phyloP scores from a whole-genome alignment of 2,888 invertebrate genomes.

The Nemoura dubitans region DNA sequence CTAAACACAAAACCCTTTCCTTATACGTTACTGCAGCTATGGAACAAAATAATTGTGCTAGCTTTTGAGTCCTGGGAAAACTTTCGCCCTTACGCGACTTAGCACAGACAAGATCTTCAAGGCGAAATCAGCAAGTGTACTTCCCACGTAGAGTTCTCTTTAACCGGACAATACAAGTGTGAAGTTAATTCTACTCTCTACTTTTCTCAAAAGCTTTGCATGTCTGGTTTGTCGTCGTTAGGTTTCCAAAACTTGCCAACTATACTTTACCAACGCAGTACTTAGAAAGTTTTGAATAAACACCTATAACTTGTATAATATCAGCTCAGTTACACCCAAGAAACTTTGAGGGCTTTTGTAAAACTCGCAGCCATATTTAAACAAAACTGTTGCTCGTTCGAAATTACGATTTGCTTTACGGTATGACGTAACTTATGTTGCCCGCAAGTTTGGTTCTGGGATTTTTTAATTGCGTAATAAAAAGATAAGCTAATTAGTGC shows the following conservation, averaged over 20 bases:
- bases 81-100: not conserved
- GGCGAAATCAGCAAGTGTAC: not conserved
- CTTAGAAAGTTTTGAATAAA: slow-evolving; percentile 36
- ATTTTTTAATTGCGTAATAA: not conserved
- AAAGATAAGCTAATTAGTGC: not conserved
- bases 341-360: not conserved
- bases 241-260: not conserved
- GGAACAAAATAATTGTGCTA: not conserved
- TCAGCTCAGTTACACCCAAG: slow-evolving; percentile 22
- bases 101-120: not conserved
- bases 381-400: slow-evolving; percentile 35
- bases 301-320: slow-evolving; percentile 28
- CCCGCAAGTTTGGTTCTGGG: not conserved
- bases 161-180: not conserved
- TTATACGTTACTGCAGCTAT: not conserved
- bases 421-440: not conserved
- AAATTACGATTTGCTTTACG: slow-evolving; percentile 27
- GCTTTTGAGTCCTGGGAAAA: not conserved
- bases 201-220: not conserved
- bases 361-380: slow-evolving; percentile 33
- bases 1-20: not conserved
- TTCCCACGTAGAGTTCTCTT: not conserved
- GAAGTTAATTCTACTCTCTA: not conserved
- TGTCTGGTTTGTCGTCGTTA: not conserved
- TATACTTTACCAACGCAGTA: slow-evolving; percentile 1